Base-by-base conservation (phyloP, 1,140 invertebrate species). In the Battus philenor region DNA sequence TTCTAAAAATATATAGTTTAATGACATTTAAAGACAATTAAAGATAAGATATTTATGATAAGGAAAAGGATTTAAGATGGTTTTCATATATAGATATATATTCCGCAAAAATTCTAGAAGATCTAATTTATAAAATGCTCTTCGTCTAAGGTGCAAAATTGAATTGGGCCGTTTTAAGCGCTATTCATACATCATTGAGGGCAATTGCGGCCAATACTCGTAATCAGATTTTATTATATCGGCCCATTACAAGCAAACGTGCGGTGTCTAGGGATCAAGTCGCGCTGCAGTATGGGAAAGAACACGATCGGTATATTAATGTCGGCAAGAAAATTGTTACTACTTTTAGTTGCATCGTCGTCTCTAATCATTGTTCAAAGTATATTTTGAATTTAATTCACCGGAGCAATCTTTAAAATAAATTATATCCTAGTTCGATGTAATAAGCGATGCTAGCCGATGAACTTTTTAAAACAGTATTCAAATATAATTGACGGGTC, bases 141-240 rank as follows among this genome's bases (percentile, higher is more conserved):
- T 44, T 45, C 26, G 26, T 26, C 44, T 43, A 39, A 51, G 53
- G 59, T 62, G 53, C 53, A 59, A 68, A 68, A 69, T 70, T 61
- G 58, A 67, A 68, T 67, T 60, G 54, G 43, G 59, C 62, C 61
- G 47, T 63, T 70, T 59, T 56, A 66, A 71, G 56, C 41, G 53
- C 62, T 58, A 63, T 67, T 68, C 58, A 67, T 64, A 76, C 59
- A 62, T 63, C 56, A 68, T 63, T 71, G 59, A 53, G 53, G 61
- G 53, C 49, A 60, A 75, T 69, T 61, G 59, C 58, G 53, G 54
- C 47, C 49, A 54, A 62, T 66, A 61, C 58, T 66, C 44, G 62
- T 68, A 73, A 65, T 76, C 68, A 66, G 61, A 62, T 76, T 73
- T 76, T 68, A 76, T 70, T 71, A 75, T 66, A 71, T 70, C 56